Evolutionary conservation across 2,888 invertebrate species (phyloP).

Genomic region (Ptilodon capucinus): DNA sequence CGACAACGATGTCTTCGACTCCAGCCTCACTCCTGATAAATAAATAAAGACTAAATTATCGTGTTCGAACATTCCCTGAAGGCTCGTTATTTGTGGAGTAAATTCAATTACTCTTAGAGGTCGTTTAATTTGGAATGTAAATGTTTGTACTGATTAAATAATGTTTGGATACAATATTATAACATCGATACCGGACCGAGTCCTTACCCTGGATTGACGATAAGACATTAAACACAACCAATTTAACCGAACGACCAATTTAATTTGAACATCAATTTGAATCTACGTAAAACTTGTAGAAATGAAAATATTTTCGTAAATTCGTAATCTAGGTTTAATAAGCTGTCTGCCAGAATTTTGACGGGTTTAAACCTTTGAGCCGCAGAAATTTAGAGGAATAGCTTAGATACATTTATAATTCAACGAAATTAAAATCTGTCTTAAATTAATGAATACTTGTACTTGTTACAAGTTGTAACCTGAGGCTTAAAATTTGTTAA

Average conservation of each 20-base stretch:
- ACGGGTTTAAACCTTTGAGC: neutral
- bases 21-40: constrained; percentile 26
- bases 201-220: neutral
- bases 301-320: neutral
- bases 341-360: neutral
- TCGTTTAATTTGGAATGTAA: constrained; percentile 52
- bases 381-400: neutral
- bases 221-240: neutral
- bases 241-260: neutral
- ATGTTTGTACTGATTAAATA: neutral
- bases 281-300: neutral
- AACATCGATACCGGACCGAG: neutral
- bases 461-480: neutral
- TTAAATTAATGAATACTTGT: neutral
- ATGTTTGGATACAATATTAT: neutral
- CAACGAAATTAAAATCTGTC: neutral
- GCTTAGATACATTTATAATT: neutral
- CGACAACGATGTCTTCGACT: constrained; percentile 20
- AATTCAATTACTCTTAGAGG: constrained; percentile 58
- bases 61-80: constrained; percentile 30
- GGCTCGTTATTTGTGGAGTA: constrained; percentile 52
- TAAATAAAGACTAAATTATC: constrained; percentile 49
- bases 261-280: neutral
- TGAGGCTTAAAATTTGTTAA: neutral
- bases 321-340: neutral